These are phyloP conservation scores for Oceanodroma tethys DNA, from an alignment of 2,113 vertebrate species.

Conservation along the genomic window DNA sequence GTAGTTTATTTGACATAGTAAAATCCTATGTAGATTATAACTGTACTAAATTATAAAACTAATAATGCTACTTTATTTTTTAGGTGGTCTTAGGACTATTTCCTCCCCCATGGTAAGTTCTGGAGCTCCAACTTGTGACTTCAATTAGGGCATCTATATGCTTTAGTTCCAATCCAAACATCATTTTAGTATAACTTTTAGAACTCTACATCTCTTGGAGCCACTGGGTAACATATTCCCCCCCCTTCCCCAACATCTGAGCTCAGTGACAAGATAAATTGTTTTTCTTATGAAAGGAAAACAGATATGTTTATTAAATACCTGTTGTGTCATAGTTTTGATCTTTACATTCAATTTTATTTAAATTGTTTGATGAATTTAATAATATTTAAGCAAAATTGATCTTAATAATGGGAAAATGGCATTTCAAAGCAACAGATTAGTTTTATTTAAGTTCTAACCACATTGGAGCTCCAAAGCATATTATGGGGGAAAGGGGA, in stretches of 20 bases:
- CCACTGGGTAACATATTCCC: slow-evolving; percentile 16
- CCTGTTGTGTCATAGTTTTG: not conserved
- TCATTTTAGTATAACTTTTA: not conserved
- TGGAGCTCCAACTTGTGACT: slow-evolving; percentile 73
- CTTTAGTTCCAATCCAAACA: slow-evolving; percentile 57
- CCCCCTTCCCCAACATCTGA: slow-evolving; percentile 50
- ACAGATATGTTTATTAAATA: not conserved
- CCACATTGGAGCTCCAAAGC: slow-evolving; percentile 72
- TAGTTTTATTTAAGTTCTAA: slow-evolving; percentile 28
- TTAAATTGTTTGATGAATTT: not conserved
- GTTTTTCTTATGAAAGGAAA: slow-evolving; percentile 24
- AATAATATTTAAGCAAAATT: not conserved
- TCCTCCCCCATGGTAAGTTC: slow-evolving; percentile 72
- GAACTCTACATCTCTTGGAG: slow-evolving; percentile 1
- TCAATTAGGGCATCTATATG: slow-evolving; percentile 57
- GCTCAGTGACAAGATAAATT: slow-evolving; percentile 39
- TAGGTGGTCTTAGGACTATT: slow-evolving; percentile 69
- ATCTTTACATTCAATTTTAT: not conserved
- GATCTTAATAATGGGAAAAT: not conserved
- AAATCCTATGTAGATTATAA: slow-evolving; percentile 36
- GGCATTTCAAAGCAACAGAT: slow-evolving; percentile 33
- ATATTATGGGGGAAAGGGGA: slow-evolving; percentile 69
- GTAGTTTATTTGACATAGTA: not conserved
- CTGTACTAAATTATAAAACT: slow-evolving; percentile 50
- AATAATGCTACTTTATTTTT: slow-evolving; percentile 68